phyloP scores from a whole-genome alignment of 2,113 vertebrate species.

The Petrocephalus microphthalmus region DNA sequence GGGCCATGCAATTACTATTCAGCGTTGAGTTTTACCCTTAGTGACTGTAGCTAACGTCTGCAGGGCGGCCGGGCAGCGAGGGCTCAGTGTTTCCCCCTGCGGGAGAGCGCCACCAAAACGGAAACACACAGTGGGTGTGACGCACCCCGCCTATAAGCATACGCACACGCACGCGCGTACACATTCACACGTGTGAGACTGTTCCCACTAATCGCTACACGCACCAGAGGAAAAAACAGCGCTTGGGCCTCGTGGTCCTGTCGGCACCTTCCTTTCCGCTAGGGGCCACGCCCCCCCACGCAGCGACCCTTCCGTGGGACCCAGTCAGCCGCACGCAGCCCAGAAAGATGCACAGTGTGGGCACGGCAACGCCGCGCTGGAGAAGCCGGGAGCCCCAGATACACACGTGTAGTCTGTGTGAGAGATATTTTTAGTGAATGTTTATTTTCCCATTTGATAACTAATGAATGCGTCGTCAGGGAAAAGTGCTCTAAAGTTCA shows the following conservation, averaged over 20 bases:
- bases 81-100: background rate
- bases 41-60: background rate
- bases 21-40: background rate
- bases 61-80: background rate
- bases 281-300: background rate
- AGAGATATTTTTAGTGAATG: background rate
- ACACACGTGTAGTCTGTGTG: background rate
- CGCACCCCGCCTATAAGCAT: background rate
- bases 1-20: background rate
- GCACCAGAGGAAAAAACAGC: background rate
- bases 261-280: background rate
- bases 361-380: background rate
- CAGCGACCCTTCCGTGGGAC: background rate
- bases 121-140: background rate
- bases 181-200: background rate
- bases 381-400: background rate
- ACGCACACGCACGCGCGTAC: background rate
- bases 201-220: no score
- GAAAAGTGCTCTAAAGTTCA: background rate
- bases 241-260: background rate
- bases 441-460: background rate
- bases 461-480: background rate
- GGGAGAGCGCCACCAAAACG: background rate
- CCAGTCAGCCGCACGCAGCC: background rate
- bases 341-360: background rate